Evolutionary conservation across 2,888 invertebrate species (phyloP), one percentile per base, ranked within the genome.

Genomic region (Gasteruption jaculator): DNA sequence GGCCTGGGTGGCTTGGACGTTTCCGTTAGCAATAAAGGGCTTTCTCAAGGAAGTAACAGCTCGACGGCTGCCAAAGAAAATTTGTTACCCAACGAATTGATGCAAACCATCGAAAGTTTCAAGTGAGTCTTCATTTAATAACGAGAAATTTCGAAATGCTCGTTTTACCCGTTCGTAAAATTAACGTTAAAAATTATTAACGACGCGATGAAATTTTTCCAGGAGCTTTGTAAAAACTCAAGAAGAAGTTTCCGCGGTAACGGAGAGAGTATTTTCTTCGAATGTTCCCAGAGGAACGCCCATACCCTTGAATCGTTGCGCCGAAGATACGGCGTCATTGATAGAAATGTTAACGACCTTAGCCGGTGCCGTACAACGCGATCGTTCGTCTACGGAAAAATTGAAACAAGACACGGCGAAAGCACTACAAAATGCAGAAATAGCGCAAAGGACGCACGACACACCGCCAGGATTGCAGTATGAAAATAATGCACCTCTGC

Each of bases 211-310:
- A n/a, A n/a, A n/a, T n/a, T n/a, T n/a, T n/a, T 58, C 5, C 48
- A 78, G 78, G 52, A 81, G 81, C 42, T 85, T 86, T 67, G 86
- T 92, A 0, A 91, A 91, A 72, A 84, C 85, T 43, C 91, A 92
- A 65, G n/a, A n/a, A n/a, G n/a, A n/a, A n/a, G n/a, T n/a, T n/a
- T n/a, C n/a, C n/a, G n/a, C n/a, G n/a, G n/a, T n/a, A n/a, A n/a
- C n/a, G n/a, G n/a, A n/a, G n/a, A 92, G 92, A 68, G 75, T 79
- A 0, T 74, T 85, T 22, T 83, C 86, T 46, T 89, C 90, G 1
- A 90, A 90, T 59, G 85, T 92, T 31, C 84, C 89, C 57, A 74
- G 87, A 39, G 81, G 80, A 56, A 81, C 82, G 1, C 74, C 78
- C 1, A 77, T 81, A 54, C 79, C 82, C 7, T 73, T 83, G 52